Evolutionary conservation across 2,797 vertebrate species (phyloP).

Genomic region (Sternarchorhynchus goeldii): DNA sequence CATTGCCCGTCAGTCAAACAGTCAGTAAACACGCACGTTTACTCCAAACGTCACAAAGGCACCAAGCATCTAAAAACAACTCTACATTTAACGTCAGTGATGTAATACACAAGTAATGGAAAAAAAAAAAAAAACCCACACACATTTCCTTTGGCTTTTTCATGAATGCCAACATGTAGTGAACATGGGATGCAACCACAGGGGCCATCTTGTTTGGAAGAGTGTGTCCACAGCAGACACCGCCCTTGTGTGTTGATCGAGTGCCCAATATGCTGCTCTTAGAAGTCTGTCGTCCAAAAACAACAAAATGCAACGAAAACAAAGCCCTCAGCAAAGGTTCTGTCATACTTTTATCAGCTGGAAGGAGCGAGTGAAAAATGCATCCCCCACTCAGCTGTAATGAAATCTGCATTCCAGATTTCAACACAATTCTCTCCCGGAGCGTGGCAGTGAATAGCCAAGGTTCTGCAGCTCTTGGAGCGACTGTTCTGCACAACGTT

Average conservation of each 20-base stretch:
- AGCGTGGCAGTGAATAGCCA: slow-evolving; percentile 32
- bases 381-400: slow-evolving; percentile 40
- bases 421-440: slow-evolving; percentile 14
- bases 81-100: background rate
- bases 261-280: slow-evolving; percentile 12
- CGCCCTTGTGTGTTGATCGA: background rate
- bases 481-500: slow-evolving; percentile 15
- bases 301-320: slow-evolving; percentile 15
- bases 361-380: slow-evolving; percentile 38
- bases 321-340: slow-evolving; percentile 8
- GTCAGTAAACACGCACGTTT: slow-evolving; percentile 27
- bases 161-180: background rate
- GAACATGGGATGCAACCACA: background rate
- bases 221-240: slow-evolving; percentile 10
- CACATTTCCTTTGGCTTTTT: too few species aligned
- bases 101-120: too few species aligned
- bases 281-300: slow-evolving; percentile 16
- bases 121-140: too few species aligned
- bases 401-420: slow-evolving; percentile 50
- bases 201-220: background rate
- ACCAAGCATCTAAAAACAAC: background rate
- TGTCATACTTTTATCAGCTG: slow-evolving; percentile 42
- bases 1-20: slow-evolving; percentile 54
- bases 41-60: background rate
- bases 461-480: slow-evolving; percentile 11